Evolutionary conservation across 2,113 vertebrate genomes (phyloP).

Genomic region (Ciconia boyciana): DNA sequence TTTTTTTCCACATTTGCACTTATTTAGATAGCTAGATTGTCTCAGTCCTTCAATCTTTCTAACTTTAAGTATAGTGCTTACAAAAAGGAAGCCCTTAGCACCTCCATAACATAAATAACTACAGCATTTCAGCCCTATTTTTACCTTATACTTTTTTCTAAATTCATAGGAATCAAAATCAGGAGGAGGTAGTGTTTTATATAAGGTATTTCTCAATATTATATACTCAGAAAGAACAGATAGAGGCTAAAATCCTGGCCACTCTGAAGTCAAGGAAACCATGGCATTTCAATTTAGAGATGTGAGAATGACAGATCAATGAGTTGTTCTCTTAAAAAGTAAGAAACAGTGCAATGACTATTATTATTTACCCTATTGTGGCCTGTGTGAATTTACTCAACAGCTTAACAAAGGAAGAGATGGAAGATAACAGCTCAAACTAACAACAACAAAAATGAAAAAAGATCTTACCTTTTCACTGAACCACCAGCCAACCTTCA

Average conservation of each 20-base stretch:
- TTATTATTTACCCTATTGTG: not conserved
- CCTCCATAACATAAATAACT: not conserved
- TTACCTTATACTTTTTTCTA: not conserved
- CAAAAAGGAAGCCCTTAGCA: not conserved
- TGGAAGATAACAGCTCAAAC: not conserved
- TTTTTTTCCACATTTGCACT: not conserved
- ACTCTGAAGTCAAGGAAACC: not conserved
- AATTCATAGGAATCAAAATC: not conserved
- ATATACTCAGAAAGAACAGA: not conserved
- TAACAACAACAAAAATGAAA: not conserved
- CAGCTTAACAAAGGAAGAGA: not conserved
- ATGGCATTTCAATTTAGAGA: not conserved
- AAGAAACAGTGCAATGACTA: not conserved
- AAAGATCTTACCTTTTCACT: not conserved
- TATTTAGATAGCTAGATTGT: not conserved
- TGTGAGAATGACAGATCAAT: not conserved
- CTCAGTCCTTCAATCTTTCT: not conserved
- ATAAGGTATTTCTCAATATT: not conserved
- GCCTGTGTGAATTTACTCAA: not conserved
- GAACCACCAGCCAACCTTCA: accelerated
- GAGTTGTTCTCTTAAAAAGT: not conserved
- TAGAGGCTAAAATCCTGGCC: not conserved
- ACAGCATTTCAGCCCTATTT: not conserved
- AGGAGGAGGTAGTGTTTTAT: not conserved
- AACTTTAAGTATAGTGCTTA: not conserved